Conservation (phyloP, 2,113 vertebrate species). For the Calypte anna region DNA sequence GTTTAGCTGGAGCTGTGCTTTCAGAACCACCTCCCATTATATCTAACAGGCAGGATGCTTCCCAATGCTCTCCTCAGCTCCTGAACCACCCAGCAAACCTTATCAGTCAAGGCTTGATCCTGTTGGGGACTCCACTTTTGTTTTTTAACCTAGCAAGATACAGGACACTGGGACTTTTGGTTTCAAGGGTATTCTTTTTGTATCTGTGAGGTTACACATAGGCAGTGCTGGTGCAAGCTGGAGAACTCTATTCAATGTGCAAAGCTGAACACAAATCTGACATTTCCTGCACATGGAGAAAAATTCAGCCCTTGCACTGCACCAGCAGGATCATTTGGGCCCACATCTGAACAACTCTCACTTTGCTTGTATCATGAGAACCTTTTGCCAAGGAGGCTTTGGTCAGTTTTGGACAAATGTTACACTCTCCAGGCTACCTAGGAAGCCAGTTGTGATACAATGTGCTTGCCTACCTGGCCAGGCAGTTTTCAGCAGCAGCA, state of each 20-base stretch:
- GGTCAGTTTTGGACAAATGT: background rate
- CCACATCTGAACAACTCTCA: background rate
- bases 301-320: background rate
- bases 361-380: background rate
- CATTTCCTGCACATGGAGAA: background rate
- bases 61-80: background rate
- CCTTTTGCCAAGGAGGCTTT: background rate
- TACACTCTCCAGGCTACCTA: background rate
- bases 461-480: accelerated
- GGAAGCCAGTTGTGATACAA: background rate
- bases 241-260: background rate
- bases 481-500: background rate
- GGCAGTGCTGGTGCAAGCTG: background rate
- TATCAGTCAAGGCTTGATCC: background rate
- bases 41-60: background rate
- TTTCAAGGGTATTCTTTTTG: background rate
- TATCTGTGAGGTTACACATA: accelerated
- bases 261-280: background rate
- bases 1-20: background rate
- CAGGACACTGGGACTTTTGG: background rate
- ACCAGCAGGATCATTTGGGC: background rate
- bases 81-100: background rate
- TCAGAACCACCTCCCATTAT: background rate
- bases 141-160: background rate
- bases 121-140: background rate